Conservation (phyloP, 2,113 vertebrate genomes). For the Rhinogobius similis region DNA sequence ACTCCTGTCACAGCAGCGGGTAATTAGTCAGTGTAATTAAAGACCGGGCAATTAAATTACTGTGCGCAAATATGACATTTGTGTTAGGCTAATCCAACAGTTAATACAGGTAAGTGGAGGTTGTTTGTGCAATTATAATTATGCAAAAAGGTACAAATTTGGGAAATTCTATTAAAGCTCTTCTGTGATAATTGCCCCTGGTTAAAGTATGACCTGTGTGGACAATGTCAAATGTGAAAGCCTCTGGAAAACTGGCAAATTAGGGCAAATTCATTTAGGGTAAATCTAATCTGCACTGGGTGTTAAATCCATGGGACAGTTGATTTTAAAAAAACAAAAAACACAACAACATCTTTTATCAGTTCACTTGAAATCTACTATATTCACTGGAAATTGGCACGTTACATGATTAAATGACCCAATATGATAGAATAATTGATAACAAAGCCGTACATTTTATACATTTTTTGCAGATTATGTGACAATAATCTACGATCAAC, state of each 20-base stretch:
- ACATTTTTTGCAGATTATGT: too few relatives aligned
- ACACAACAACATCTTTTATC: too few relatives aligned
- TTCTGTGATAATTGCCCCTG: slow-evolving; percentile 1
- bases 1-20: background rate
- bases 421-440: too few relatives aligned
- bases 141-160: slow-evolving; percentile 8
- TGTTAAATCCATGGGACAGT: too few relatives aligned
- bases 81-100: background rate
- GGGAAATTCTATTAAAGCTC: background rate
- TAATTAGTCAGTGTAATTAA: slow-evolving; percentile 7
- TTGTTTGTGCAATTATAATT: background rate
- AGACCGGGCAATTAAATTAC: background rate
- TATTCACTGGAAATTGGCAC: too few relatives aligned
- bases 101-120: background rate
- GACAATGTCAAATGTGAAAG: slow-evolving; percentile 7
- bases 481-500: too few relatives aligned
- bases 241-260: background rate
- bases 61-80: slow-evolving; percentile 4
- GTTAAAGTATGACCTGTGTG: slow-evolving; percentile 5
- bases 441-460: too few relatives aligned
- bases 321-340: too few relatives aligned
- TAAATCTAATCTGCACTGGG: background rate
- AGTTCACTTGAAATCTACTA: too few relatives aligned
- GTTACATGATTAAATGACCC: too few relatives aligned
- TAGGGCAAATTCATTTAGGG: background rate